A percentile compares a stretch with the other conserved stretches of the same genome.
These are phyloP conservation scores for Ariopsis seemanni DNA, from an alignment of 2,113 vertebrate genomes.

Conservation along the genomic window DNA sequence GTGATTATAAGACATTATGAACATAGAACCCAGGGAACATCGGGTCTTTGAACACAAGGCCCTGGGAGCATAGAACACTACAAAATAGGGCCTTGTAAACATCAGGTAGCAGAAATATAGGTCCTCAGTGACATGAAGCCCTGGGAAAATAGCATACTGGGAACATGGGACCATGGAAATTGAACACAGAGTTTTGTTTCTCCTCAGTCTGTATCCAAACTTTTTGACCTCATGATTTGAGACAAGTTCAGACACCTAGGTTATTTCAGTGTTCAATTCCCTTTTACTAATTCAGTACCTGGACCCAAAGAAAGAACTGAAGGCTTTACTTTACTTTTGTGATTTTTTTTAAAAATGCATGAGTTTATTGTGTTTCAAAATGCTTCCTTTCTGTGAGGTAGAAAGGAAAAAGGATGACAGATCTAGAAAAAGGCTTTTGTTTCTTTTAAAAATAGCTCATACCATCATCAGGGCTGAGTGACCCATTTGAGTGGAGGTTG, in stretches of 20 bases:
- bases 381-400: conserved; percentile 1
- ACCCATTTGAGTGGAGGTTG: conserved; percentile 49
- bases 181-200: neutral
- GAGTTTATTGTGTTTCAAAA: conserved; percentile 37
- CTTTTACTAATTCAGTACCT: conserved; percentile 43
- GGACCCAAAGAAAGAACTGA: neutral
- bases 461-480: conserved; percentile 30
- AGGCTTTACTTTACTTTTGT: neutral
- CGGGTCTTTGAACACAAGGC: neutral
- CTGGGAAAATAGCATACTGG: neutral
- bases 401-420: neutral
- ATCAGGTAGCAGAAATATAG: neutral
- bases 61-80: neutral
- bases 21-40: neutral
- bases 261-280: neutral
- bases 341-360: conserved; percentile 44
- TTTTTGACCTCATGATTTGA: neutral
- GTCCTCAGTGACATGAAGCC: neutral
- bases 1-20: neutral
- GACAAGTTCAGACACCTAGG: neutral
- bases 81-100: neutral
- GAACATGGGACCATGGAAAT: neutral
- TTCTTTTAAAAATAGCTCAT: conserved; percentile 41
- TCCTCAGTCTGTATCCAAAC: neutral
- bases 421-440: conserved; percentile 34